Evolutionary conservation across 2,888 invertebrate genomes (phyloP).

Genomic region (Branchellion lobata): DNA sequence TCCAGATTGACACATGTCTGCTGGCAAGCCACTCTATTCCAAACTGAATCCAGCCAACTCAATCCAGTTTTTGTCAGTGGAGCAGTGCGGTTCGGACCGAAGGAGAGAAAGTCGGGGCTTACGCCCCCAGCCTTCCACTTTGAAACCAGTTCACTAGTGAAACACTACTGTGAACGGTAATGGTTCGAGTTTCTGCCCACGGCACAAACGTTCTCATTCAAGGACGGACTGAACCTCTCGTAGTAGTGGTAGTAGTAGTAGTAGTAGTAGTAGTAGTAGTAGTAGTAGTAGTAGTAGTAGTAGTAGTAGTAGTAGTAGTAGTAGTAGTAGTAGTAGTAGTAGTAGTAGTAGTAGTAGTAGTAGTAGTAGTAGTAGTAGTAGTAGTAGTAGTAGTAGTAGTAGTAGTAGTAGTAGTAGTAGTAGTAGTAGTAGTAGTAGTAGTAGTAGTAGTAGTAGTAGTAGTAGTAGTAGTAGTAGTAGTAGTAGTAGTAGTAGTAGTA

Average conservation of each 20-base stretch:
- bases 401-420: background rate
- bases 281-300: slow-evolving; percentile 26
- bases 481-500: background rate
- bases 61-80: too few relatives aligned
- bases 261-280: background rate
- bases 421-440: background rate
- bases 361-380: slow-evolving; percentile 1
- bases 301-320: slow-evolving; percentile 20
- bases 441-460: background rate
- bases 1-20: too few relatives aligned
- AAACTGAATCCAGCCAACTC: too few relatives aligned
- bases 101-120: too few relatives aligned
- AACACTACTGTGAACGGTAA: too few relatives aligned
- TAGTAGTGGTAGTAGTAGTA: background rate
- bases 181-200: too few relatives aligned
- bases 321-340: background rate
- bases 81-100: too few relatives aligned
- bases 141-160: too few relatives aligned
- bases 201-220: too few relatives aligned
- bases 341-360: background rate
- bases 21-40: too few relatives aligned
- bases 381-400: slow-evolving; percentile 33
- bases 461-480: slow-evolving; percentile 4
- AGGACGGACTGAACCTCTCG: too few relatives aligned
- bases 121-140: too few relatives aligned